Evolutionary conservation across 2,113 vertebrate species (phyloP), one percentile per base, ranked within the genome.

Genomic region (Campylorhamphus procurvoides): DNA sequence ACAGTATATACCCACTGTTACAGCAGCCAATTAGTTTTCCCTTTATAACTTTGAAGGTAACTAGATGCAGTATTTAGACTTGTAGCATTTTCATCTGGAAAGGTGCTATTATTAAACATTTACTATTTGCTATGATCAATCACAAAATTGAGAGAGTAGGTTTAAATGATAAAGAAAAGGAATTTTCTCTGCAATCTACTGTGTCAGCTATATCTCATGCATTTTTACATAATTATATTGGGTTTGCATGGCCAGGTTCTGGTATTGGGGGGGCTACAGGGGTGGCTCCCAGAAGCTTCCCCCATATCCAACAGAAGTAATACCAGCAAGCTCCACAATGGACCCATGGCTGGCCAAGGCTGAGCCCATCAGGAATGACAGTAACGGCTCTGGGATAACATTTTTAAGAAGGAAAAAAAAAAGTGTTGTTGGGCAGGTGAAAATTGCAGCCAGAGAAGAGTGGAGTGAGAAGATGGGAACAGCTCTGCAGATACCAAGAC

Each of bases 391-490:
- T 47, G 29, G 10, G 31, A 31, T 12, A 49, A 83, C 17, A 55
- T 6, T 23, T 62, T 47, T 47, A 35, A 62, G 47, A 68, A 47
- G 19, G 47, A 10, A 62, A 25, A 62, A n/a, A 33, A 63, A 39
- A n/a, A 18, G 16, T 35, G 16, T 35, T n/a, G 19, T 6, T 35
- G 20, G 1, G 6, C 25, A 47, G 19, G 31, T 42, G 19, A 31
- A 22, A 20, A 14, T 31, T 19, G 39, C 11, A 29, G 39, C 62
- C 40, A 42, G n/a, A 67, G 55, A 60, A 75, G 16, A 59, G 19
- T 0, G 0, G 6, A 14, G 24, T 47, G n/a, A 62, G 55, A 75
- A 25, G 8, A 46, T 4, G 19, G 7, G 62, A 69, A 47, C 7
- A 62, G 18, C 39, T 23, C 20, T 42, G 29, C 71, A 23, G 29